Percentiles rank a stretch among this genome's conserved stretches.
These are phyloP conservation scores for Chionis minor DNA, from an alignment of 2,113 vertebrate species.

Conservation along the genomic window DNA sequence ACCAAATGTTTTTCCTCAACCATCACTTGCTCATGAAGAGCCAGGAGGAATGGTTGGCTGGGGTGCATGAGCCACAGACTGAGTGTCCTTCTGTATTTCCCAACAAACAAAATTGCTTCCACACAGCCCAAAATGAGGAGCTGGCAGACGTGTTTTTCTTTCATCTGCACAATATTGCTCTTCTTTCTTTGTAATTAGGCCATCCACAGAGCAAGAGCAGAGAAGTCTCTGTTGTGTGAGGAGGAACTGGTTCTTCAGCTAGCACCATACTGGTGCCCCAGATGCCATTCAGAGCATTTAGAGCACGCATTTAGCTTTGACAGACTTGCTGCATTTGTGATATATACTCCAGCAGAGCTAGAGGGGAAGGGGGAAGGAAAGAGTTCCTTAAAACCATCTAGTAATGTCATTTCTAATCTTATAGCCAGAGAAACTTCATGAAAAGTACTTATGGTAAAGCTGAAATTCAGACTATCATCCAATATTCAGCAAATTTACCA, in stretches of 20 bases:
- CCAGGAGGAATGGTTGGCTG: background rate
- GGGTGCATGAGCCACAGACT: rapidly evolving
- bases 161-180: background rate
- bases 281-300: background rate
- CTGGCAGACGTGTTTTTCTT: background rate
- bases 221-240: background rate
- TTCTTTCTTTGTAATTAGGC: background rate
- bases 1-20: background rate
- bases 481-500: background rate
- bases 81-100: background rate
- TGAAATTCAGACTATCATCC: background rate
- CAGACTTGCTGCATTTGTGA: background rate
- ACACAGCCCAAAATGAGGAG: background rate
- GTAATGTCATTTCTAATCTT: background rate
- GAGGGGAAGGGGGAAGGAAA: background rate
- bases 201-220: background rate
- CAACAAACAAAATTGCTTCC: background rate
- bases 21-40: background rate
- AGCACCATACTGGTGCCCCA: background rate
- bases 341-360: background rate
- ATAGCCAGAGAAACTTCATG: background rate
- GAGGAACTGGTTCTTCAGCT: background rate
- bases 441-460: background rate
- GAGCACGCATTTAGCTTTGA: background rate
- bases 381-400: background rate